phyloP scores from a whole-genome alignment of 2,113 vertebrate genomes.

The Numenius arquata region DNA sequence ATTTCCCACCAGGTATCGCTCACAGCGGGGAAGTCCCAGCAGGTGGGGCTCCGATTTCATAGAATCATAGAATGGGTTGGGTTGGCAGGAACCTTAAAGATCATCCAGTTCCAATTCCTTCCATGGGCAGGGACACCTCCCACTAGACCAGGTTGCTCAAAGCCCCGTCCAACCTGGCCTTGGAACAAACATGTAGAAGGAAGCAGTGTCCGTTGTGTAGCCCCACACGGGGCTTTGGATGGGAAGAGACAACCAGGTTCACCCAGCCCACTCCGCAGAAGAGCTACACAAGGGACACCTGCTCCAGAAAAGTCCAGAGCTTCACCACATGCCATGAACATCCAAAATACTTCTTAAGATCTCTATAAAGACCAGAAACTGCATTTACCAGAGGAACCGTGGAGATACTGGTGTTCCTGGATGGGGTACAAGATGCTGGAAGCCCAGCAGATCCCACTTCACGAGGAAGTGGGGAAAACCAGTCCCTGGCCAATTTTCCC shows the following conservation, averaged over 20 bases:
- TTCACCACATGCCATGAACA: neutral
- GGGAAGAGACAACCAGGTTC: neutral
- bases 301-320: neutral
- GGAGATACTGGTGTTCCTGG: neutral
- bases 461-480: neutral
- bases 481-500: no score
- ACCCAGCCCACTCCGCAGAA: neutral
- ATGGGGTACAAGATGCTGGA: neutral
- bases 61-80: neutral
- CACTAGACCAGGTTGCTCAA: neutral
- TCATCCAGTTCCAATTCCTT: neutral
- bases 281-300: neutral
- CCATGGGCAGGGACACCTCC: neutral
- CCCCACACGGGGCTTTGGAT: neutral
- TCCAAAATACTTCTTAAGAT: neutral
- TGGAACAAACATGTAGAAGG: neutral
- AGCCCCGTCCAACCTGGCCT: neutral
- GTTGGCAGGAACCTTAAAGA: neutral
- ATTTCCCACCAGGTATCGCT: neutral
- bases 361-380: neutral
- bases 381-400: accelerated
- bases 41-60: neutral
- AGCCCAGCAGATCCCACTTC: neutral
- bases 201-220: neutral
- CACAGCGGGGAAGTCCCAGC: neutral